These are phyloP conservation scores for Parauchenoglanis ngamensis DNA, from an alignment of 2,797 vertebrate species.

Conservation along the genomic window DNA sequence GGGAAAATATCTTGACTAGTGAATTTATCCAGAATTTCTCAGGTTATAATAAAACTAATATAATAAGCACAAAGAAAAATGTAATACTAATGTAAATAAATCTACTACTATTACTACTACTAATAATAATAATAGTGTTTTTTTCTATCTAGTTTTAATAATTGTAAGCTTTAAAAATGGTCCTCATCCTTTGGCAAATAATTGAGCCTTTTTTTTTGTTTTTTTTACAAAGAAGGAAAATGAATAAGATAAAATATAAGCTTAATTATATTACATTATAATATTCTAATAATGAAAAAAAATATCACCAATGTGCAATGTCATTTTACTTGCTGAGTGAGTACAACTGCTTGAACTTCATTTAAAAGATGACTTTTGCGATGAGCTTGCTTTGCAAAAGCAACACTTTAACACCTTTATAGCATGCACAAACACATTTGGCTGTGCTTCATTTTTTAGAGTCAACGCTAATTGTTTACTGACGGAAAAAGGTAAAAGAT, in stretches of 20 bases:
- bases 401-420: neutral
- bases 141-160: neutral
- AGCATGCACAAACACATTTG: neutral
- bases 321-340: neutral
- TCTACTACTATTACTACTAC: neutral
- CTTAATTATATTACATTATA: neutral
- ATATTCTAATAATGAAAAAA: neutral
- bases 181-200: no score
- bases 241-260: neutral
- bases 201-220: neutral
- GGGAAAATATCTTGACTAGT: neutral
- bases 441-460: neutral
- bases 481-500: neutral
- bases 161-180: neutral
- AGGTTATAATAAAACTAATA: neutral
- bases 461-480: neutral
- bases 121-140: neutral
- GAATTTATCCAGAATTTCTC: neutral
- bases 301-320: no score
- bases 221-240: no score
- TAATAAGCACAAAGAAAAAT: no score
- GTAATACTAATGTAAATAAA: neutral
- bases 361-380: neutral
- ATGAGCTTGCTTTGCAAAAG: neutral
- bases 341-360: neutral